These are phyloP conservation scores for Temnothorax unifasciatus DNA, from an alignment of 2,888 invertebrate genomes.

Conservation along the genomic window DNA sequence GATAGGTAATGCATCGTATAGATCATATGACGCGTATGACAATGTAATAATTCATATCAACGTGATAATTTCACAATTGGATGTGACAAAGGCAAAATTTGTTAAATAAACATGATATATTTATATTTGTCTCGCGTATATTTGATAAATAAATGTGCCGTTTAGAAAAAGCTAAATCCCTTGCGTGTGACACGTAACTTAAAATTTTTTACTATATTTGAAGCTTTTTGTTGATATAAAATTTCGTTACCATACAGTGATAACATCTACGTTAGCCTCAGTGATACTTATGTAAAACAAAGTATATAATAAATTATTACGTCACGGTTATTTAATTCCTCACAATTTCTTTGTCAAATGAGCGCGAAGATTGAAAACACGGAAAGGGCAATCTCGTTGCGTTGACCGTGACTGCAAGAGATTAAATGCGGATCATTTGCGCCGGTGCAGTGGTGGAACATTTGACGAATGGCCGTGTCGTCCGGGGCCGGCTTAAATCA, in stretches of 20 bases:
- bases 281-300: neutral
- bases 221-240: neutral
- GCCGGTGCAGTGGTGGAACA: constrained; percentile 9
- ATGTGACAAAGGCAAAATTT: constrained; percentile 48
- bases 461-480: constrained; percentile 42
- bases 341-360: neutral
- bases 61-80: constrained; percentile 40
- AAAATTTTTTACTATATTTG: neutral
- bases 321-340: no score
- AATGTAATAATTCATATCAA: constrained; percentile 53
- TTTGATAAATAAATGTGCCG: constrained; percentile 13
- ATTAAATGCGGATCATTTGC: constrained; percentile 31
- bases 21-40: constrained; percentile 54
- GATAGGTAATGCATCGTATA: constrained; percentile 56
- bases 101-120: constrained; percentile 22
- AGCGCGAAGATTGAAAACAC: neutral
- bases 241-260: neutral
- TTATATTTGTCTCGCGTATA: neutral
- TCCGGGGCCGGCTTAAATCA: constrained; percentile 44
- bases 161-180: neutral
- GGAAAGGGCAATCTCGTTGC: neutral
- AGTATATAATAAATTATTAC: neutral
- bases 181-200: neutral
- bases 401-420: neutral
- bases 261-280: neutral